Conservation (phyloP, 1,140 invertebrate species). For the Subanguina moxae region DNA sequence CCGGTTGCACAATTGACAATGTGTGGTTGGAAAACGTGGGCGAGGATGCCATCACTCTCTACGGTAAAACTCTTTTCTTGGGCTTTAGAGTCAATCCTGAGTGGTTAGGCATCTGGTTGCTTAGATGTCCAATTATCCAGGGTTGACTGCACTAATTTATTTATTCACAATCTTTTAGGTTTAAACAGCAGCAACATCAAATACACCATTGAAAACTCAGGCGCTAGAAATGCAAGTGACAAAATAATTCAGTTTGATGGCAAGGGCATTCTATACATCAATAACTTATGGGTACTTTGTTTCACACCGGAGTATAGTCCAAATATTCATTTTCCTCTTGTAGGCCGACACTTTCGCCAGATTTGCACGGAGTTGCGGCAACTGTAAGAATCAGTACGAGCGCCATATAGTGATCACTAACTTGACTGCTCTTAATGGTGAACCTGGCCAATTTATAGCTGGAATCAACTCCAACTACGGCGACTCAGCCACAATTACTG, state of each 20-base stretch:
- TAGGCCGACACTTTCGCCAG: neutral
- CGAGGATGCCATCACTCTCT: slow-evolving; percentile 21
- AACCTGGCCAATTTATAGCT: slow-evolving; percentile 16
- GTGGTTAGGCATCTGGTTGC: too few relatives aligned
- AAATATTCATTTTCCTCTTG: neutral
- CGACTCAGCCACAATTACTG: slow-evolving; percentile 8
- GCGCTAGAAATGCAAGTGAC: neutral
- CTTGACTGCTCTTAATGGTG: slow-evolving; percentile 2
- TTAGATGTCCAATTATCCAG: too few relatives aligned
- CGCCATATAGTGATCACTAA: slow-evolving; percentile 5
- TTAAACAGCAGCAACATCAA: too few relatives aligned
- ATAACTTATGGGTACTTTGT: slow-evolving; percentile 9
- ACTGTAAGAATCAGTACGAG: slow-evolving; percentile 3
- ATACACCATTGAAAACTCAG: neutral
- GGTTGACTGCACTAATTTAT: too few relatives aligned
- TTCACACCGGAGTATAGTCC: neutral
- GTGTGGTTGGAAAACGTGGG: slow-evolving; percentile 23
- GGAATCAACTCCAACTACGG: slow-evolving; percentile 16
- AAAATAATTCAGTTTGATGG: slow-evolving; percentile 13
- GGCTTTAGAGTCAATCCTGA: neutral
- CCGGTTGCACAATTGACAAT: slow-evolving; percentile 11
- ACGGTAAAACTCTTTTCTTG: neutral
- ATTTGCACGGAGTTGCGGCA: slow-evolving; percentile 9
- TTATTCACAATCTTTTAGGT: too few relatives aligned
- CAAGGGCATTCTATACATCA: neutral